Conservation (phyloP, 92 coral and sea anemone species). For the Montipora capitata region DNA sequence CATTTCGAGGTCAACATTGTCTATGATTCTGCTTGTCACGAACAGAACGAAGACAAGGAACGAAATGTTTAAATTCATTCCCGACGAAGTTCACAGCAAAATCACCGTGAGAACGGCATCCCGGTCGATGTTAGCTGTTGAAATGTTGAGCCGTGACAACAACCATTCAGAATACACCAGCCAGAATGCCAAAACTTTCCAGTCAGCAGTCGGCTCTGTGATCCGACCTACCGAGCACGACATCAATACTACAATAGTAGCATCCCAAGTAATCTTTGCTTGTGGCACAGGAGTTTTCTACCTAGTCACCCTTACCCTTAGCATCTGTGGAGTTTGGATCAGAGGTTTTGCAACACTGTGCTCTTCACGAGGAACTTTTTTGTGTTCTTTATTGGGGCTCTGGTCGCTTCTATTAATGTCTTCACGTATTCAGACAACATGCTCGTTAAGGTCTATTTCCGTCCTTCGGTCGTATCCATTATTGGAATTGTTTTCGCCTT, state of each 20-base stretch:
- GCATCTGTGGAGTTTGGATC: constrained; percentile 21
- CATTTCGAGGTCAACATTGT: too few species aligned
- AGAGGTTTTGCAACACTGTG: constrained; percentile 9
- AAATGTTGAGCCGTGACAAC: too few species aligned
- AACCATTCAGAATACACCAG: too few species aligned
- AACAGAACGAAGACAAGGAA: too few species aligned
- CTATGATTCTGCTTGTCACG: too few species aligned
- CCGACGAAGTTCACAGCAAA: too few species aligned
- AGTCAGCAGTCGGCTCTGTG: too few species aligned
- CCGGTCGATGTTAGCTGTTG: too few species aligned
- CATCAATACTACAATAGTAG: neutral
- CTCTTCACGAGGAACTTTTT: constrained; percentile 22
- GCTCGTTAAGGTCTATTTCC: constrained; percentile 21
- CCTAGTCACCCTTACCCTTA: neutral
- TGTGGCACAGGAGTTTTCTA: neutral
- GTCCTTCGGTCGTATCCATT: constrained; percentile 10
- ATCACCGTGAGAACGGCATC: too few species aligned
- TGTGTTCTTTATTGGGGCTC: constrained; percentile 32
- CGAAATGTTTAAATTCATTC: too few species aligned
- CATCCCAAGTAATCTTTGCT: constrained; percentile 27
- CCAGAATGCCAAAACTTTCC: too few species aligned
- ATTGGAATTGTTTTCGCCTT: constrained; percentile 38
- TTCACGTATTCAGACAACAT: constrained; percentile 36
- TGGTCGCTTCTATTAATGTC: constrained; percentile 39
- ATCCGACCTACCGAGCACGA: too few species aligned